Conservation (phyloP, 2,113 vertebrate genomes). For the Salvelinus sp. region DNA sequence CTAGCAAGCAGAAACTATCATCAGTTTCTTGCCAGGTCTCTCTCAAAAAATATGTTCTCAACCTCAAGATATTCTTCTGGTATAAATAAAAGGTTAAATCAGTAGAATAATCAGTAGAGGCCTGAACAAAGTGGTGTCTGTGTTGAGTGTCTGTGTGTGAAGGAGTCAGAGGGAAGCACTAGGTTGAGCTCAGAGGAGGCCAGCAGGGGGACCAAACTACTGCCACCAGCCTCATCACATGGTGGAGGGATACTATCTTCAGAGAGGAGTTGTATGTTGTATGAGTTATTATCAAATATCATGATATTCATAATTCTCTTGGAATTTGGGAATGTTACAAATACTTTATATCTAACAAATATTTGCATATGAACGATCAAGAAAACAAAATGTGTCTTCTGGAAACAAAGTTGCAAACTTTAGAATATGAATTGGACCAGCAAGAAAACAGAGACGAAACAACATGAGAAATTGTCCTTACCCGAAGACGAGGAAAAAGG, state of each 20-base stretch:
- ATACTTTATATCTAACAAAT: too few relatives aligned
- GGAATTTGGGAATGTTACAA: too few relatives aligned
- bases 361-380: too few relatives aligned
- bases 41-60: background rate
- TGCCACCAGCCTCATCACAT: slow-evolving; percentile 58
- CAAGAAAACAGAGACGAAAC: background rate
- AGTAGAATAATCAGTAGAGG: background rate
- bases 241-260: slow-evolving; percentile 49
- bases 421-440: background rate
- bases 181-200: slow-evolving; percentile 22
- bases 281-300: too few relatives aligned
- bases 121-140: background rate
- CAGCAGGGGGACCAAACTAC: slow-evolving; percentile 46
- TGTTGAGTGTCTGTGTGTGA: background rate
- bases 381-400: background rate
- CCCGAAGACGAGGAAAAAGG: too few relatives aligned
- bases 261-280: background rate
- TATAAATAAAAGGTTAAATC: background rate
- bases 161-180: slow-evolving; percentile 24
- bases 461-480: background rate
- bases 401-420: too few relatives aligned
- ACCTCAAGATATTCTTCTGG: too few relatives aligned
- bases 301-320: too few relatives aligned
- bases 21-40: background rate
- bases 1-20: background rate